Conservation (phyloP, 2,888 invertebrate species). For the Catotricha subobsoleta region DNA sequence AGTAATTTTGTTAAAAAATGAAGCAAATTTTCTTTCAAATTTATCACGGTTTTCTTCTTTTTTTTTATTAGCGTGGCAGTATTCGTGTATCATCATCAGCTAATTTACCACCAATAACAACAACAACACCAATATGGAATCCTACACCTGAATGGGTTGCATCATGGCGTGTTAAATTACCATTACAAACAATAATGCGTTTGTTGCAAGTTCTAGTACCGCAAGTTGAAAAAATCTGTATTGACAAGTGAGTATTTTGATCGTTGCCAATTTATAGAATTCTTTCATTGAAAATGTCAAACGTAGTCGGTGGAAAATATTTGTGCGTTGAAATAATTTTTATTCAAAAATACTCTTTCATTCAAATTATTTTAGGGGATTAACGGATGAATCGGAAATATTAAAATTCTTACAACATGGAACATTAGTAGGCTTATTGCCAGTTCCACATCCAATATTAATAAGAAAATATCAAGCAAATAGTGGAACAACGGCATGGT, state of each 20-base stretch:
- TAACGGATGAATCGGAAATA: conserved; percentile 99
- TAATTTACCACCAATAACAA: conserved; percentile 11
- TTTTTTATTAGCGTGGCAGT: conserved; percentile 36
- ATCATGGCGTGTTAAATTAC: conserved; percentile 92
- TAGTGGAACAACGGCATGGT: conserved; percentile 97
- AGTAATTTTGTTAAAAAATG: not conserved
- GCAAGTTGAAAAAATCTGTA: conserved; percentile 99
- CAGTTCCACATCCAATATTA: conserved; percentile 97
- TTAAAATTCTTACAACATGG: conserved; percentile 97
- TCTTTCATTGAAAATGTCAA: not conserved
- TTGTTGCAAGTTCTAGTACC: conserved; percentile 95
- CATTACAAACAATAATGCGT: conserved; percentile 97
- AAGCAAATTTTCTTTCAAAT: not conserved
- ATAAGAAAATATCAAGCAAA: conserved; percentile 99
- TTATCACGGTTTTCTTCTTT: not conserved
- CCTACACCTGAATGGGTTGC: conserved; percentile 92
- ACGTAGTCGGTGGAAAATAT: not conserved
- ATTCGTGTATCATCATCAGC: conserved; percentile 33
- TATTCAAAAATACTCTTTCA: conserved; percentile 2
- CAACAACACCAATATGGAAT: conserved; percentile 43
- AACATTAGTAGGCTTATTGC: conserved; percentile 88
- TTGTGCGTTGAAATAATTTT: not conserved
- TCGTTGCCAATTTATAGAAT: not conserved
- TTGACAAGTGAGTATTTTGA: conserved; percentile 63
- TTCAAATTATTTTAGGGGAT: conserved; percentile 44